Conservation (phyloP, 2,113 vertebrate genomes). For the Lichenostomus cassidix region DNA sequence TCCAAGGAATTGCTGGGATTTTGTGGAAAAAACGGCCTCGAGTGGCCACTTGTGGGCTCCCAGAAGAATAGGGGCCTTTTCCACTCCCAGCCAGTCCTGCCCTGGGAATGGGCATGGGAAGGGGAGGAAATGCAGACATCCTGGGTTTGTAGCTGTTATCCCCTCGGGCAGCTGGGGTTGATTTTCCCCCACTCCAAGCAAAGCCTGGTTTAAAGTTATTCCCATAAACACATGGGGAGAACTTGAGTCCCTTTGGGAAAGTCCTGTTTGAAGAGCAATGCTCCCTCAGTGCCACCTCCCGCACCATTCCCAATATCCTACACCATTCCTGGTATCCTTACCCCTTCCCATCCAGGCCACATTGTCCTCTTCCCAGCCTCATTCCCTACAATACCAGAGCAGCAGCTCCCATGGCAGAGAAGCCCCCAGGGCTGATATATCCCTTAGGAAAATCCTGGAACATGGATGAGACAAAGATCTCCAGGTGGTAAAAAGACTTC, state of each 20-base stretch:
- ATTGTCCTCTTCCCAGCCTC: not conserved
- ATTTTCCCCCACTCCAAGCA: not conserved
- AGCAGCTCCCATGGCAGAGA: not conserved
- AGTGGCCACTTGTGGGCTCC: not conserved
- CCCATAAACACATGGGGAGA: fast-evolving
- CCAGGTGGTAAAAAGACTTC: fast-evolving
- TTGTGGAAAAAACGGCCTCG: not conserved
- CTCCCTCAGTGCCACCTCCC: not conserved
- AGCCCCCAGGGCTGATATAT: fast-evolving
- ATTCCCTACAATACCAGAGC: not conserved
- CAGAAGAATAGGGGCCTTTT: not conserved
- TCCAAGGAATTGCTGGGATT: not conserved
- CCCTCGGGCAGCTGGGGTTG: not conserved
- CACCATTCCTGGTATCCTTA: no score
- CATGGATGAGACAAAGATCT: fast-evolving
- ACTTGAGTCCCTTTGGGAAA: not conserved
- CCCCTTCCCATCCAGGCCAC: not conserved
- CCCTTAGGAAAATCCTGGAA: not conserved
- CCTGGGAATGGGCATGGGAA: fast-evolving
- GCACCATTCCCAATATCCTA: not conserved
- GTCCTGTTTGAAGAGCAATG: not conserved
- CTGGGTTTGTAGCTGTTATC: not conserved
- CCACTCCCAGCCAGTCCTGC: not conserved
- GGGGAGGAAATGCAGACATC: not conserved
- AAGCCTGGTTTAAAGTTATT: not conserved